These are phyloP conservation scores for Rhodinocichla rosea DNA, from an alignment of 2,113 vertebrate species.

Conservation along the genomic window DNA sequence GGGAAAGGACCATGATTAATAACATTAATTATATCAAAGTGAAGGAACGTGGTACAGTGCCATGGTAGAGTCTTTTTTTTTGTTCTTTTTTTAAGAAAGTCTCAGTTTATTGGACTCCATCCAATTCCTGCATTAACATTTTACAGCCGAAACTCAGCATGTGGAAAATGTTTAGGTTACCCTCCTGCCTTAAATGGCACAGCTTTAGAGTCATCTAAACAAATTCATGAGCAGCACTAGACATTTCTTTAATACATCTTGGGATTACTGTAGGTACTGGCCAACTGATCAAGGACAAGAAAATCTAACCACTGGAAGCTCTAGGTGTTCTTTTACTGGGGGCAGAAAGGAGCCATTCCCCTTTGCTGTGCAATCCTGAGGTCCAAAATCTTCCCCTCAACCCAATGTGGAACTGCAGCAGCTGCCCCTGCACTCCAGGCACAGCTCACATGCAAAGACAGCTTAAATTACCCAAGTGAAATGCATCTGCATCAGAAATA, in stretches of 20 bases:
- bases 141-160: background rate
- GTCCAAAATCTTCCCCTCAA: background rate
- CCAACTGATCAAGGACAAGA: background rate
- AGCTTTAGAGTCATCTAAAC: slow-evolving; percentile 31
- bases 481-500: background rate
- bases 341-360: background rate
- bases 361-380: background rate
- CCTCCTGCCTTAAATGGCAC: background rate
- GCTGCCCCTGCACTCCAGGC: background rate
- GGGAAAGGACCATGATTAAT: background rate
- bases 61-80: background rate
- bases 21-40: background rate
- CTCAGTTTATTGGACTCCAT: background rate
- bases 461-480: background rate
- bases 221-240: background rate
- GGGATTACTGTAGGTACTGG: background rate
- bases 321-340: background rate
- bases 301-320: background rate
- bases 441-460: background rate
- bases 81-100: background rate
- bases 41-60: background rate
- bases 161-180: slow-evolving; percentile 54
- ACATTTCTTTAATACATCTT: background rate
- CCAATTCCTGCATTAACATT: slow-evolving; percentile 52
- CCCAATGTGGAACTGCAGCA: accelerated